phyloP scores from a whole-genome alignment of 2,797 vertebrate species.

The Coreius guichenoti region DNA sequence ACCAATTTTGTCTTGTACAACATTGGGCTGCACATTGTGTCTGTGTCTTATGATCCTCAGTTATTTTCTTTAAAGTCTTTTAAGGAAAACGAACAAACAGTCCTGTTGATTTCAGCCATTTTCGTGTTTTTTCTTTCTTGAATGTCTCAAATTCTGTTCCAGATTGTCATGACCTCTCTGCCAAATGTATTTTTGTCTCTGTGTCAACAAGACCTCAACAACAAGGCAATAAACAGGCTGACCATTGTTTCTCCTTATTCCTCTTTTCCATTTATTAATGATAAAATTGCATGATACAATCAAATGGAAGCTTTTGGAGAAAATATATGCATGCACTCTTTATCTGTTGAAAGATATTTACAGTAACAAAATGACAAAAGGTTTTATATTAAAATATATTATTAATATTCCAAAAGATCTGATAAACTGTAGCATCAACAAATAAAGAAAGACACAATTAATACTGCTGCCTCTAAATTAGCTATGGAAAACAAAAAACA shows the following conservation, averaged over 20 bases:
- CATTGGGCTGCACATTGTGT: slow-evolving; percentile 7
- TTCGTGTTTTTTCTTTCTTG: not conserved
- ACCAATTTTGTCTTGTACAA: slow-evolving; percentile 9
- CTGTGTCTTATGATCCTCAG: not conserved
- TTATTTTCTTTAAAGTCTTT: not conserved
- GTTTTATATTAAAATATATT: not conserved
- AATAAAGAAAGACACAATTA: not conserved
- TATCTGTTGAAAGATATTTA: not conserved
- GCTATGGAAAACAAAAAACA: not conserved
- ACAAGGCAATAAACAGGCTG: slow-evolving; percentile 30
- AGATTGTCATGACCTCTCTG: slow-evolving; percentile 19
- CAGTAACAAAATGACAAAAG: not conserved
- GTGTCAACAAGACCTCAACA: slow-evolving; percentile 5
- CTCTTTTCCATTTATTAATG: not conserved
- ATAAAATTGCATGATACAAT: not conserved
- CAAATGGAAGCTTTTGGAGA: not conserved
- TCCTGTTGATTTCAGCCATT: not conserved
- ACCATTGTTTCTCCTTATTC: slow-evolving; percentile 17
- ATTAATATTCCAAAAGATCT: not conserved
- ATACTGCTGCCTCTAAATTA: not conserved
- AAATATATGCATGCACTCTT: not conserved
- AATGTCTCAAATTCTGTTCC: slow-evolving; percentile 17
- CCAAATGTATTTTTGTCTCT: slow-evolving; percentile 24
- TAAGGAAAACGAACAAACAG: slow-evolving; percentile 27
- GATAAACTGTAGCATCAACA: not conserved